Evolutionary conservation across 1,140 invertebrate genomes (phyloP).

Genomic region (Antheraea pernyi): DNA sequence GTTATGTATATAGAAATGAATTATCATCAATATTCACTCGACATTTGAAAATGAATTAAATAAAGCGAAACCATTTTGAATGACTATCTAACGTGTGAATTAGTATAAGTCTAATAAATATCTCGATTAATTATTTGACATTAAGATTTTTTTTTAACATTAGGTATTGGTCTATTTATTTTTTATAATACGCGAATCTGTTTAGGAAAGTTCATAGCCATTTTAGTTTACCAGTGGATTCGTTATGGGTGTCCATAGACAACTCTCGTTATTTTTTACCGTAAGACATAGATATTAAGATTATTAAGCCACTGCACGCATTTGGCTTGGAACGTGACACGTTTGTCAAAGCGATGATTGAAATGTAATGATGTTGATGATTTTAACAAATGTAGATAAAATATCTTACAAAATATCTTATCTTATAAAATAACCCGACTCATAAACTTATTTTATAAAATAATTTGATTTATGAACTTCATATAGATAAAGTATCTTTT

Average conservation of each 20-base stretch:
- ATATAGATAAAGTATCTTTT: too few relatives aligned
- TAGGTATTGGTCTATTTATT: slow-evolving; percentile 63
- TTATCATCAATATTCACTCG: too few relatives aligned
- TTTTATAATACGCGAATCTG: slow-evolving; percentile 34
- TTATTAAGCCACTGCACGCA: slow-evolving; percentile 11
- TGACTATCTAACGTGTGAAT: background rate
- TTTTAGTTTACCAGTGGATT: slow-evolving; percentile 38
- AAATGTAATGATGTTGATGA: background rate
- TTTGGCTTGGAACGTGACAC: background rate
- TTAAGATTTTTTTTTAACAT: slow-evolving; percentile 19
- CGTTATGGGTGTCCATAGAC: slow-evolving; percentile 50
- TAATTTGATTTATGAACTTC: too few relatives aligned
- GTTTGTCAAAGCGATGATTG: background rate
- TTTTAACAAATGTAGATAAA: too few relatives aligned
- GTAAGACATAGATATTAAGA: slow-evolving; percentile 72
- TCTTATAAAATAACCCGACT: too few relatives aligned
- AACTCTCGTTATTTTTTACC: slow-evolving; percentile 66
- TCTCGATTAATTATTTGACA: slow-evolving; percentile 5
- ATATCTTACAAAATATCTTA: too few relatives aligned
- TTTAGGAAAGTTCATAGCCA: slow-evolving; percentile 62
- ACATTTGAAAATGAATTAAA: background rate
- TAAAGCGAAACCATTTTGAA: background rate
- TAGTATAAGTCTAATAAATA: background rate
- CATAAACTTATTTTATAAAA: too few relatives aligned
- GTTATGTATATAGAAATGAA: too few relatives aligned